Percentiles rank a stretch among this genome's conserved stretches.
Conservation (phyloP, 2,113 vertebrate genomes). For the Coracopsis vasa region DNA sequence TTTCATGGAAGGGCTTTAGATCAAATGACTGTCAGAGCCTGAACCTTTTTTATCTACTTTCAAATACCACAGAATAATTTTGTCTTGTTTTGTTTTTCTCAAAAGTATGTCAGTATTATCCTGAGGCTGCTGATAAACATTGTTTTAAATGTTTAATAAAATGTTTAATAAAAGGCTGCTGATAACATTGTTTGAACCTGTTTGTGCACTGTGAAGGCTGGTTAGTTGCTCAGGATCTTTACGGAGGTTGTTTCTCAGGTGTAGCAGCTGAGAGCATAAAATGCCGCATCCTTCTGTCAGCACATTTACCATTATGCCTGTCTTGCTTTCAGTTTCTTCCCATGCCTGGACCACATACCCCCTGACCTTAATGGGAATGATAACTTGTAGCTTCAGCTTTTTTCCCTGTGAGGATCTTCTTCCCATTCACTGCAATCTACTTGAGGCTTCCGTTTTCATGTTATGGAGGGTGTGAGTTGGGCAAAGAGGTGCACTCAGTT, state of each 20-base stretch:
- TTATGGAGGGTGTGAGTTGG: background rate
- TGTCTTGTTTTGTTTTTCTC: background rate
- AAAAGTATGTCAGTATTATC: background rate
- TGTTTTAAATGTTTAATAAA: too few species aligned
- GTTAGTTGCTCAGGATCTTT: background rate
- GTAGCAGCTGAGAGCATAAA: background rate
- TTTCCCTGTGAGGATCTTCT: background rate
- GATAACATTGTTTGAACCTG: background rate
- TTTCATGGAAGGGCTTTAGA: background rate
- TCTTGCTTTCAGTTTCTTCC: background rate
- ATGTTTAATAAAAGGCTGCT: background rate
- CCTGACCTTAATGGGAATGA: background rate
- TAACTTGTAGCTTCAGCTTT: background rate
- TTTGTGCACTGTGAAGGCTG: background rate
- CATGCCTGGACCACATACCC: background rate
- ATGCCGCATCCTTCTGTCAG: background rate
- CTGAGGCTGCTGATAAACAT: background rate
- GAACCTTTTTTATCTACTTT: background rate
- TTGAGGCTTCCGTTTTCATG: background rate
- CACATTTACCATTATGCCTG: background rate
- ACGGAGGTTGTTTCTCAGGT: background rate
- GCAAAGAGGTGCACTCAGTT: rapidly evolving
- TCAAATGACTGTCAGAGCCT: background rate
- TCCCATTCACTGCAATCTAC: background rate
- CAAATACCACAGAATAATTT: background rate